A percentile compares a stretch with the other conserved stretches of the same genome.
phyloP scores from a whole-genome alignment of 2,888 invertebrate genomes.

The Camptogramma bilineatum region DNA sequence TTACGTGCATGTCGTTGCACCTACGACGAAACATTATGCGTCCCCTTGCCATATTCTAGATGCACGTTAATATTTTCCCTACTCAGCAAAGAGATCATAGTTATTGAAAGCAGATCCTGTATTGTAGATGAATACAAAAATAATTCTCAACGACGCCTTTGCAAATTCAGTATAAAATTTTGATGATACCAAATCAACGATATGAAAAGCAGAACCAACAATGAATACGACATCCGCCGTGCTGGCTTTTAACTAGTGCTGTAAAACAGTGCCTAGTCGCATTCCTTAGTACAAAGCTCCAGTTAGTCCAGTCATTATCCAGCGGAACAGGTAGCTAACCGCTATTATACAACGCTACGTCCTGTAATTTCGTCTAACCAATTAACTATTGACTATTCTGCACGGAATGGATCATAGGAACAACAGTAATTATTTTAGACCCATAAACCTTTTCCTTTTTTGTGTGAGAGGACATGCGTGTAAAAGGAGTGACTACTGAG shows the following conservation, averaged over 20 bases:
- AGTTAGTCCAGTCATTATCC: slow-evolving; percentile 73
- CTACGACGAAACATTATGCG: no score
- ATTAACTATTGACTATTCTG: slow-evolving; percentile 52
- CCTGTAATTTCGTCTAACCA: slow-evolving; percentile 62
- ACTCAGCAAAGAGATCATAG: no score
- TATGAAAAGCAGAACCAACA: slow-evolving; percentile 1
- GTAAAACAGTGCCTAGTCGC: slow-evolving; percentile 38
- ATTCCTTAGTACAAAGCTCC: slow-evolving; percentile 67
- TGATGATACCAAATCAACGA: not conserved
- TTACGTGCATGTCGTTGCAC: not conserved
- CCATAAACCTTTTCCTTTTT: not conserved
- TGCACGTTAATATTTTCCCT: no score
- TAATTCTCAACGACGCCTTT: no score
- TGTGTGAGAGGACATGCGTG: no score
- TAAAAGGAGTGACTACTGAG: no score
- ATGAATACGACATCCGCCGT: slow-evolving; percentile 14
- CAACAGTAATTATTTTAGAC: not conserved
- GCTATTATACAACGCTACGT: slow-evolving; percentile 42
- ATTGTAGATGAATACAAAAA: no score
- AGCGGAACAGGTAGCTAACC: slow-evolving; percentile 65
- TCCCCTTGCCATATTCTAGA: no score
- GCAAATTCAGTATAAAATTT: not conserved
- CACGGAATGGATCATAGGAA: slow-evolving; percentile 18
- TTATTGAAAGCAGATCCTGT: no score
- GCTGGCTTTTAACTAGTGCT: slow-evolving; percentile 7